Conservation (phyloP, 2,113 vertebrate species). For the Cyrtonyx montezumae region DNA sequence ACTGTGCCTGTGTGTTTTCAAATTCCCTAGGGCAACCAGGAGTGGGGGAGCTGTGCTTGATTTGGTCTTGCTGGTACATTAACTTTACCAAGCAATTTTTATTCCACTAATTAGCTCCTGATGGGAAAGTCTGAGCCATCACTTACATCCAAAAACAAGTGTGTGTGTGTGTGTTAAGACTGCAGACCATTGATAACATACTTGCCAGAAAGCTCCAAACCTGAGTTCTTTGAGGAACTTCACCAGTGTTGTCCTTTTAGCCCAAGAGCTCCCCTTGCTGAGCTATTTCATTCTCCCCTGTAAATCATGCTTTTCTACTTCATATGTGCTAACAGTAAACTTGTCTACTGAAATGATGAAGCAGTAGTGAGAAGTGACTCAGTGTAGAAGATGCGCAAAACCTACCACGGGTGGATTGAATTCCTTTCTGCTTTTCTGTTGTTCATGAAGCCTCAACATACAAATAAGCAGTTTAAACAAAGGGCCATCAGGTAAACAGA, state of each 20-base stretch:
- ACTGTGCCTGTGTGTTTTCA: accelerated
- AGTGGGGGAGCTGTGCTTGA: neutral
- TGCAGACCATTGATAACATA: neutral
- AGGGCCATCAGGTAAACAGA: accelerated
- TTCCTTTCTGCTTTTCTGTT: neutral
- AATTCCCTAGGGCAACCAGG: neutral
- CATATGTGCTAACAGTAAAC: neutral
- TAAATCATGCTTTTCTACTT: neutral
- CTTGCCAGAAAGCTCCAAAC: accelerated
- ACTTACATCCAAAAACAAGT: neutral
- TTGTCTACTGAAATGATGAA: accelerated
- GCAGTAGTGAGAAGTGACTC: neutral
- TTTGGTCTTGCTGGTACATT: neutral
- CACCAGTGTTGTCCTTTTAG: neutral
- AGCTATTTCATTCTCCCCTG: neutral
- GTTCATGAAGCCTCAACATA: neutral
- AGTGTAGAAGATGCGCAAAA: neutral
- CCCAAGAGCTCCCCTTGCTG: neutral
- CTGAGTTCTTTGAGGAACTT: neutral
- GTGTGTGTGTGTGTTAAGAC: neutral
- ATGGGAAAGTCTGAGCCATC: neutral
- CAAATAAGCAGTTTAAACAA: neutral
- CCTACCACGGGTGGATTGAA: neutral
- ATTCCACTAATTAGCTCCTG: neutral
- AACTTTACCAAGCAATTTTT: neutral